phyloP scores from a whole-genome alignment of 2,113 vertebrate genomes.

The Paraplagusia blochii region DNA sequence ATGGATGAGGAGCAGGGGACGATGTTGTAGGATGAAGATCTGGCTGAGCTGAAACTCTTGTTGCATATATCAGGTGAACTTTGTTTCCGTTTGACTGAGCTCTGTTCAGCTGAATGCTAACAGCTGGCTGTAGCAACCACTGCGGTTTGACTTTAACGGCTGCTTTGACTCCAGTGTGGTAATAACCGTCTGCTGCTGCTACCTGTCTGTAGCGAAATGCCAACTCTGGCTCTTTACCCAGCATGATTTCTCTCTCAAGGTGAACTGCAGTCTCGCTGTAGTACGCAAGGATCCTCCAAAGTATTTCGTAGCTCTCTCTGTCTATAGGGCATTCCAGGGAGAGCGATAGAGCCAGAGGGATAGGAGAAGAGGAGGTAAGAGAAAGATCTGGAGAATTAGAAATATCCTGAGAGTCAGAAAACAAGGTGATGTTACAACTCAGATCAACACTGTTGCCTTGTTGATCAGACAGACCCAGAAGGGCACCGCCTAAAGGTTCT shows the following conservation, averaged over 20 bases:
- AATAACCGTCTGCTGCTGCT: slow-evolving; percentile 78
- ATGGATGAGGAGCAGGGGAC: slow-evolving; percentile 58
- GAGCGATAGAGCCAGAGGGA: slow-evolving; percentile 73
- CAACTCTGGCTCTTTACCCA: slow-evolving; percentile 72
- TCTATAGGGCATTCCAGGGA: slow-evolving; percentile 83
- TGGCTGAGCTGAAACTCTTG: slow-evolving; percentile 69
- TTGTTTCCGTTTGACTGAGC: slow-evolving; percentile 77
- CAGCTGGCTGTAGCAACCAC: slow-evolving; percentile 84
- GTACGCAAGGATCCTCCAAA: slow-evolving; percentile 93
- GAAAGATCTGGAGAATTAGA: slow-evolving; percentile 55
- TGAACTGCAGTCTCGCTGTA: slow-evolving; percentile 89
- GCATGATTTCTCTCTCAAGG: slow-evolving; percentile 78
- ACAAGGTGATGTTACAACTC: slow-evolving; percentile 62
- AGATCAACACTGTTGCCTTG: slow-evolving; percentile 83
- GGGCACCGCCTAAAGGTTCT: slow-evolving; percentile 73
- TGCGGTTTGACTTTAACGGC: slow-evolving; percentile 75
- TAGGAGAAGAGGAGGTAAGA: slow-evolving; percentile 44
- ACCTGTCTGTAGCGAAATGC: slow-evolving; percentile 83
- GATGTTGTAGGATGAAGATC: slow-evolving; percentile 21
- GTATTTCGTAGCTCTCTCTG: slow-evolving; percentile 79
- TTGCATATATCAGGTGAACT: slow-evolving; percentile 78
- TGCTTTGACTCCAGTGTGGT: slow-evolving; percentile 88
- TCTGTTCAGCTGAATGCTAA: slow-evolving; percentile 85
- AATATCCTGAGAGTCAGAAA: slow-evolving; percentile 44
- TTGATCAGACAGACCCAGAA: slow-evolving; percentile 85